A percentile compares a stretch with the other conserved stretches of the same genome.
Conservation (phyloP, 2,888 invertebrate species). For the Spisula subtruncata region DNA sequence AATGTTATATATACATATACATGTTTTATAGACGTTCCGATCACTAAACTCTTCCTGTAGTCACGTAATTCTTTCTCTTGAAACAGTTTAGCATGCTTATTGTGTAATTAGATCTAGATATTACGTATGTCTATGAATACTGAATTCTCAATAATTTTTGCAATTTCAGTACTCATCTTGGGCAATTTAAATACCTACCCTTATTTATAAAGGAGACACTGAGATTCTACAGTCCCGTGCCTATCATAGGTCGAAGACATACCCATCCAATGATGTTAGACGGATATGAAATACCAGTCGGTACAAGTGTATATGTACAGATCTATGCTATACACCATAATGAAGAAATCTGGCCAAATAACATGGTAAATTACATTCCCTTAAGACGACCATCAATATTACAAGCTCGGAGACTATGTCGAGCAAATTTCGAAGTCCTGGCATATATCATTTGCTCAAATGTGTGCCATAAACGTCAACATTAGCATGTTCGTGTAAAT, state of each 20-base stretch:
- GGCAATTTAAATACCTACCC: conserved; percentile 60
- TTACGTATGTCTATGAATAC: neutral
- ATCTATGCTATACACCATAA: conserved; percentile 64
- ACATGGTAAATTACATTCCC: neutral
- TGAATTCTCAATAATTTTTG: neutral
- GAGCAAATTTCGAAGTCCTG: too few relatives aligned
- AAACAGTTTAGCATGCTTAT: too few relatives aligned
- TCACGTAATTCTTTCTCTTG: too few relatives aligned
- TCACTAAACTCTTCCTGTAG: too few relatives aligned
- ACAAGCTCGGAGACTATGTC: too few relatives aligned
- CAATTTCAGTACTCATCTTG: conserved; percentile 61
- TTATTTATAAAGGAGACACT: conserved; percentile 71
- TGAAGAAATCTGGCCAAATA: conserved; percentile 56
- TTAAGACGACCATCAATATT: too few relatives aligned
- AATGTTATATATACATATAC: too few relatives aligned
- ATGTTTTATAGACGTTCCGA: too few relatives aligned
- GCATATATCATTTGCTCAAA: neutral
- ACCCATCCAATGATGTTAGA: conserved; percentile 52
- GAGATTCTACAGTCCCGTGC: conserved; percentile 66
- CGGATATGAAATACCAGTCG: conserved; percentile 58
- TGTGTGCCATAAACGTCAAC: neutral
- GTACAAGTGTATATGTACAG: conserved; percentile 55
- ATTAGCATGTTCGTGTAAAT: too few relatives aligned
- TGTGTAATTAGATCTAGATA: too few relatives aligned
- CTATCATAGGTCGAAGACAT: conserved; percentile 57